phyloP scores from a whole-genome alignment of 2,113 vertebrate genomes.

The Reinhardtius hippoglossoides region DNA sequence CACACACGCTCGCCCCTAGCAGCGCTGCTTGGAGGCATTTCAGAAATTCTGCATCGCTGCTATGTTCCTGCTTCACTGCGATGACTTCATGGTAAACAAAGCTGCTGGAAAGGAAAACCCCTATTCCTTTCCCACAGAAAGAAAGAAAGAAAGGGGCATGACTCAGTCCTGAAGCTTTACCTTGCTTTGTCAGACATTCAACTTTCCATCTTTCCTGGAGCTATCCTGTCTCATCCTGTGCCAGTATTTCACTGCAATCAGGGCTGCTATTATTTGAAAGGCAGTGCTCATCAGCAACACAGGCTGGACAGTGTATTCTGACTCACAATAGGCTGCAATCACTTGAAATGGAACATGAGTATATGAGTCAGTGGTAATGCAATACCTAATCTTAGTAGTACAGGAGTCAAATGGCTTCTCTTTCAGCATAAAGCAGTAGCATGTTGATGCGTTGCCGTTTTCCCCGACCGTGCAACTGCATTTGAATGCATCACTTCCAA shows the following conservation, averaged over 20 bases:
- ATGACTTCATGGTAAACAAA: constrained; percentile 81
- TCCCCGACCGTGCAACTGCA: neutral
- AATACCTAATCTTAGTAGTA: constrained; percentile 70
- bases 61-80: constrained; percentile 37
- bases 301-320: constrained; percentile 30
- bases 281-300: constrained; percentile 32
- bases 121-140: constrained; percentile 51
- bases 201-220: constrained; percentile 57
- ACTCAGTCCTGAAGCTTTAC: constrained; percentile 62
- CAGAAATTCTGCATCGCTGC: constrained; percentile 79
- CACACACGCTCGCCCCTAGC: constrained; percentile 78
- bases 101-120: constrained; percentile 62
- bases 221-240: constrained; percentile 58
- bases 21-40: constrained; percentile 82
- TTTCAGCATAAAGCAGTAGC: constrained; percentile 29
- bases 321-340: constrained; percentile 56
- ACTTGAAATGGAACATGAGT: constrained; percentile 57
- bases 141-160: constrained; percentile 47
- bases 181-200: constrained; percentile 65
- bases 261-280: constrained; percentile 52
- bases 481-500: constrained; percentile 10
- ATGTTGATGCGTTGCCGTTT: constrained; percentile 20
- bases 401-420: neutral
- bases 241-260: constrained; percentile 64
- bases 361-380: constrained; percentile 68